These are phyloP conservation scores for Diachasma alloeum DNA, from an alignment of 1,140 invertebrate genomes.

Conservation along the genomic window DNA sequence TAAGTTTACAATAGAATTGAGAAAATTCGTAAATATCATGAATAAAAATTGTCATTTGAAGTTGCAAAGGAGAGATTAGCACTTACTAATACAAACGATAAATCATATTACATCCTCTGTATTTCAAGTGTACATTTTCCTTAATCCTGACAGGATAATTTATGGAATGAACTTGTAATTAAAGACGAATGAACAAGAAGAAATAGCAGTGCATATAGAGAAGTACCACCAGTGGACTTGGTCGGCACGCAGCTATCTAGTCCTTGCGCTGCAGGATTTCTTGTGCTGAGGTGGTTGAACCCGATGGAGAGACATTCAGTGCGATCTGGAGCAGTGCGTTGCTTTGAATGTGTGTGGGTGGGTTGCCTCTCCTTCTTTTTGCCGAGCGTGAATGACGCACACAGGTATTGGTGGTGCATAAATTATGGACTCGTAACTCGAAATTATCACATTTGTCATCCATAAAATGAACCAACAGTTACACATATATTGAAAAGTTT, in stretches of 20 bases:
- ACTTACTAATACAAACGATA: background rate
- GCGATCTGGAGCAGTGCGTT: conserved; percentile 12
- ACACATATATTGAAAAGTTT: too few relatives aligned
- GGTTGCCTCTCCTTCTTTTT: background rate
- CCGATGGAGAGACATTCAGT: conserved; percentile 1
- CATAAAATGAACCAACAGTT: background rate
- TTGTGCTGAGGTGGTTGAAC: conserved; percentile 16
- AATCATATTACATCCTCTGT: background rate
- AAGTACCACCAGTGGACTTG: background rate
- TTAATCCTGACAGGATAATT: background rate
- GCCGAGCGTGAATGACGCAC: background rate
- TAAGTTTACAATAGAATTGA: background rate
- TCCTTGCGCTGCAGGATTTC: conserved; percentile 20
- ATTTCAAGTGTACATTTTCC: background rate
- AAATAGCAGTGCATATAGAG: background rate
- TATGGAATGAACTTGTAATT: background rate
- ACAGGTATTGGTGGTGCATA: background rate
- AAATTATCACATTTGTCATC: background rate
- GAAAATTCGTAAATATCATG: background rate
- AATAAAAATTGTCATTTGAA: background rate
- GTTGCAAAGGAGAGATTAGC: background rate
- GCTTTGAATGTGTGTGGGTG: conserved; percentile 4
- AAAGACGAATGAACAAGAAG: background rate
- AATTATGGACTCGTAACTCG: background rate
- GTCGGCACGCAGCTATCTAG: background rate